phyloP scores from a whole-genome alignment of 2,113 vertebrate species.

The Chitala chitala region DNA sequence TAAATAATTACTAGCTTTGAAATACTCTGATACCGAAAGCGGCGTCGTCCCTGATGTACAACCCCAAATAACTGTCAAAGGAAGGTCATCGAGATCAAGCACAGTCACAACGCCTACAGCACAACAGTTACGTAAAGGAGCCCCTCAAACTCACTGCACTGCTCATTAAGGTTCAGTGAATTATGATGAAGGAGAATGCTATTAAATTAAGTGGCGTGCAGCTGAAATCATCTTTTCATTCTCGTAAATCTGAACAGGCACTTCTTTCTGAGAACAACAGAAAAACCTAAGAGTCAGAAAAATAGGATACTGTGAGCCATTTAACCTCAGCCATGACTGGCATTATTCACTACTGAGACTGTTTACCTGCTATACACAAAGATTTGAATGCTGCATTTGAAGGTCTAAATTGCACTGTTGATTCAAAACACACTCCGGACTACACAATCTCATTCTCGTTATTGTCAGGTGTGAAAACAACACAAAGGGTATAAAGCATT shows the following conservation, averaged over 20 bases:
- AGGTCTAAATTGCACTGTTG: background rate
- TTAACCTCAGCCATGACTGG: too few species aligned
- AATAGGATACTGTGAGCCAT: slow-evolving; percentile 8
- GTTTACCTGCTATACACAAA: slow-evolving; percentile 20
- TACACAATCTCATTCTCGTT: background rate
- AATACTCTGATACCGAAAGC: background rate
- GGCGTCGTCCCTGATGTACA: too few species aligned
- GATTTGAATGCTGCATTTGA: background rate
- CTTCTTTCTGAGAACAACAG: slow-evolving; percentile 9
- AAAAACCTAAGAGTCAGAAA: background rate
- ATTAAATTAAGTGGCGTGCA: slow-evolving; percentile 21
- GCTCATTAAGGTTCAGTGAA: slow-evolving; percentile 12
- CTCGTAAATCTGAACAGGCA: slow-evolving; percentile 2
- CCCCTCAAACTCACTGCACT: slow-evolving; percentile 32
- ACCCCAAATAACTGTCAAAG: background rate
- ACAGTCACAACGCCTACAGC: slow-evolving; percentile 45
- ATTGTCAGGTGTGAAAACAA: background rate
- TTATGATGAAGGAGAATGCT: background rate
- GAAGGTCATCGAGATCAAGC: slow-evolving; percentile 33
- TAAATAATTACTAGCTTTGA: background rate
- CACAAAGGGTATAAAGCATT: background rate
- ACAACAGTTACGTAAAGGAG: slow-evolving; percentile 39
- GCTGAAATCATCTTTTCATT: background rate
- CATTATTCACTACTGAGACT: slow-evolving; percentile 10
- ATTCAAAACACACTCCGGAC: background rate